These are phyloP conservation scores for Mayetiola destructor DNA, from an alignment of 2,888 invertebrate species.

Conservation along the genomic window DNA sequence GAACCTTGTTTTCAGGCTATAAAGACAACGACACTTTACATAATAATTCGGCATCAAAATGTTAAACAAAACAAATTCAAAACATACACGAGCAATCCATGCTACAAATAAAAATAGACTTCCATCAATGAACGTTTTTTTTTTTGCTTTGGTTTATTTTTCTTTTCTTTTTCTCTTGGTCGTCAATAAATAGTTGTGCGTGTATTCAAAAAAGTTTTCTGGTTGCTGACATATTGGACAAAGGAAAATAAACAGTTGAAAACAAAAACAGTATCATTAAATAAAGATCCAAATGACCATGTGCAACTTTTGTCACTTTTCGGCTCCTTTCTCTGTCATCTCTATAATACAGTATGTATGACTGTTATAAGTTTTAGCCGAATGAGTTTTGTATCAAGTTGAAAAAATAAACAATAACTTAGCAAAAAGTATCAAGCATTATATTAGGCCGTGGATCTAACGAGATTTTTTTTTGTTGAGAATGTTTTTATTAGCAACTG, in stretches of 20 bases:
- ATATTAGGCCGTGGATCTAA: neutral
- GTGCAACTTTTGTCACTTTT: neutral
- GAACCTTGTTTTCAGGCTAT: neutral
- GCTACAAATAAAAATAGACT: neutral
- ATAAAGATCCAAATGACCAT: neutral
- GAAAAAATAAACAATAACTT: neutral
- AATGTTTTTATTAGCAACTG: neutral
- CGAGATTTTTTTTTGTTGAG: neutral
- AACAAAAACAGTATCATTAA: too few relatives aligned
- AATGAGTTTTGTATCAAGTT: neutral
- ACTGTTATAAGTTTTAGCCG: too few relatives aligned
- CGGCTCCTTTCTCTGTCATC: too few relatives aligned
- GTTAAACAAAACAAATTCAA: slow-evolving; percentile 3
- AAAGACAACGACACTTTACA: neutral
- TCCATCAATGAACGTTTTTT: neutral
- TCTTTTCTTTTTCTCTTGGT: too few relatives aligned
- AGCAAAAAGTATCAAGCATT: neutral
- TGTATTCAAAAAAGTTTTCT: neutral
- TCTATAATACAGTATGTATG: too few relatives aligned
- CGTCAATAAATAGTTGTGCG: neutral
- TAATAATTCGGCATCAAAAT: neutral
- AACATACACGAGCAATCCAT: neutral
- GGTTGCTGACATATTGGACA: neutral
- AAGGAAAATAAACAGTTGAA: neutral
- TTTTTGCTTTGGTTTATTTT: too few relatives aligned